Conservation (phyloP, 2,113 vertebrate genomes). For the Petromus typicus region DNA sequence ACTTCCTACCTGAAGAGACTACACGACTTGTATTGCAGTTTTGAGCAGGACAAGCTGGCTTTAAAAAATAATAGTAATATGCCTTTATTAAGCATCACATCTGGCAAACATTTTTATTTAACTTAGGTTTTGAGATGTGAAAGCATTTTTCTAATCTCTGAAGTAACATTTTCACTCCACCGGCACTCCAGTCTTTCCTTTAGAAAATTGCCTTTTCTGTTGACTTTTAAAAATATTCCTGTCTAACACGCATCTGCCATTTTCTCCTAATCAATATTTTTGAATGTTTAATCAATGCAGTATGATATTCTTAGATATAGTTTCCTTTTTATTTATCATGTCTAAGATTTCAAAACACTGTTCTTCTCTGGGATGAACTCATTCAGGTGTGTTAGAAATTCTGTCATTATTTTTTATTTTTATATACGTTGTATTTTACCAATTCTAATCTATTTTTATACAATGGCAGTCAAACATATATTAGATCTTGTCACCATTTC, state of each 20-base stretch:
- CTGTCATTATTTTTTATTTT: background rate
- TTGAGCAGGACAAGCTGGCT: background rate
- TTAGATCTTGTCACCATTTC: background rate
- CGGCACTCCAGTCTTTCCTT: background rate
- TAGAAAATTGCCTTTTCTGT: background rate
- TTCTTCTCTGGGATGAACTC: background rate
- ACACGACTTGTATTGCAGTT: background rate
- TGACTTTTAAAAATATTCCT: background rate
- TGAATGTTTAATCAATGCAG: background rate
- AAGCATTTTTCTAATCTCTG: background rate
- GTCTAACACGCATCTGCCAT: background rate
- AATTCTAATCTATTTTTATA: background rate
- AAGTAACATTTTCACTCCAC: background rate
- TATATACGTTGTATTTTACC: background rate
- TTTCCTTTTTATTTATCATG: background rate
- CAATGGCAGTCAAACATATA: background rate
- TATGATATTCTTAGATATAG: background rate
- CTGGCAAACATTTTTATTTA: background rate
- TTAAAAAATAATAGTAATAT: background rate
- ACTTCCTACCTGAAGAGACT: background rate
- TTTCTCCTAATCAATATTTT: background rate
- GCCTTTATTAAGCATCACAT: background rate
- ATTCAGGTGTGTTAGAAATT: background rate
- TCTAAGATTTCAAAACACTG: background rate
- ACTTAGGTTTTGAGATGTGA: background rate